These are phyloP conservation scores for Colossoma macropomum DNA, from an alignment of 2,113 vertebrate genomes.

Conservation along the genomic window DNA sequence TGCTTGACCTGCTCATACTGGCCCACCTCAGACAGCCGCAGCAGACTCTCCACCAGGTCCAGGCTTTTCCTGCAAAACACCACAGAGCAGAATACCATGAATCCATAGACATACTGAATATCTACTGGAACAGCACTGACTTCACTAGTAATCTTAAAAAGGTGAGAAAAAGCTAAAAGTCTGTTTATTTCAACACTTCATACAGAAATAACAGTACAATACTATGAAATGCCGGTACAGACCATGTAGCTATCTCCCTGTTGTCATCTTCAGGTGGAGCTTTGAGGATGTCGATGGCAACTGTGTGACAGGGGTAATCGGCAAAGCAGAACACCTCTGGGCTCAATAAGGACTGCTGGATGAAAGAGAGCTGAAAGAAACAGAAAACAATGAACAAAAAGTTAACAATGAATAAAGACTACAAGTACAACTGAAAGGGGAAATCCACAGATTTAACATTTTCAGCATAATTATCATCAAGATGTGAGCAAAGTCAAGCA, in stretches of 20 bases:
- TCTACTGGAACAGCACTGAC: too few relatives aligned
- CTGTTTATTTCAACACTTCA: too few relatives aligned
- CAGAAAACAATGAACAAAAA: background rate
- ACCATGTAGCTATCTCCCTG: slow-evolving; percentile 98
- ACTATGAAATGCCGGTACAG: background rate
- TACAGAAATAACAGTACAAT: background rate
- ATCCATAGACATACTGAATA: background rate
- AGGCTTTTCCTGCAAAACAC: slow-evolving; percentile 90
- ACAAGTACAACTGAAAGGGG: background rate
- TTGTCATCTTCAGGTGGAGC: slow-evolving; percentile 99
- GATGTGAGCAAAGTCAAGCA: background rate
- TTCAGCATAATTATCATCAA: background rate
- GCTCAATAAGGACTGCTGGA: slow-evolving; percentile 97
- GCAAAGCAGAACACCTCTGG: slow-evolving; percentile 98
- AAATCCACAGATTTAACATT: background rate
- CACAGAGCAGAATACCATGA: background rate
- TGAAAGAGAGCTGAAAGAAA: slow-evolving; percentile 89
- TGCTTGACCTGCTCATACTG: slow-evolving; percentile 99
- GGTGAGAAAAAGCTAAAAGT: too few relatives aligned
- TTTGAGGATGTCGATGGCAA: slow-evolving; percentile 97
- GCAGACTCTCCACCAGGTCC: slow-evolving; percentile 95
- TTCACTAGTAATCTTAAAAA: background rate
- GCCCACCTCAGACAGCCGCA: slow-evolving; percentile 93
- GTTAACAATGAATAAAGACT: background rate
- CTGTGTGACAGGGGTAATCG: slow-evolving; percentile 94